These are phyloP conservation scores for Rhopilema esculentum DNA, from an alignment of 30 jellyfish, hydroid and myxozoan genomes.

Conservation along the genomic window DNA sequence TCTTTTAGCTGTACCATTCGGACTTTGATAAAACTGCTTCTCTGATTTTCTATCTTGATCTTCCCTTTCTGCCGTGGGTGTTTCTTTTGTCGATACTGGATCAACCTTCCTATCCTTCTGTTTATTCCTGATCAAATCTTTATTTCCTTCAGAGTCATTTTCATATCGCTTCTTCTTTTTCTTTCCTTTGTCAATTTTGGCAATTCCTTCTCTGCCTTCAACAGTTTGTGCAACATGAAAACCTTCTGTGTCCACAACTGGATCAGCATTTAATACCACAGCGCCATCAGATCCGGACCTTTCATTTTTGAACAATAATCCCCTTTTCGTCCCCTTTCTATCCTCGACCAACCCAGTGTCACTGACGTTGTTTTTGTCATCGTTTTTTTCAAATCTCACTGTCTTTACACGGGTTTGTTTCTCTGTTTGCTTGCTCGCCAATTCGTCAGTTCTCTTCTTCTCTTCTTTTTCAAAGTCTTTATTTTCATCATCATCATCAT, in stretches of 20 bases:
- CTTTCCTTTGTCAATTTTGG: neutral
- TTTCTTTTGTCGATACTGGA: too few species aligned
- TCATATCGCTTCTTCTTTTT: neutral
- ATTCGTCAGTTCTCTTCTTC: neutral
- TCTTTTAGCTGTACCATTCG: neutral
- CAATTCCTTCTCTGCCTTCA: neutral
- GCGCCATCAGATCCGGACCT: neutral
- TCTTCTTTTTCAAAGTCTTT: too few species aligned
- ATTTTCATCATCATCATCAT: too few species aligned
- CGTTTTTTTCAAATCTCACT: neutral
- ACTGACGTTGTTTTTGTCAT: neutral
- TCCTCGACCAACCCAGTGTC: neutral
- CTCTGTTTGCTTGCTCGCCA: neutral
- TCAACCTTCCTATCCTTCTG: neutral
- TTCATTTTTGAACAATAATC: neutral
- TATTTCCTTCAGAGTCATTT: neutral
- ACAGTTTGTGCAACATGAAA: too few species aligned
- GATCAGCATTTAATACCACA: neutral
- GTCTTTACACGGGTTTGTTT: neutral
- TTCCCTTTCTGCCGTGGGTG: neutral
- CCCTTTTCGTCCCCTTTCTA: neutral
- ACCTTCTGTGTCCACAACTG: neutral
- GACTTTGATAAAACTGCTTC: conserved; percentile 37
- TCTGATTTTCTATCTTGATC: neutral
- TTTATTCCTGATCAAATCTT: neutral